Percentiles rank a stretch among this genome's conserved stretches.
phyloP scores from a whole-genome alignment of 2,797 vertebrate genomes.

The Sebastes taczanowskii region DNA sequence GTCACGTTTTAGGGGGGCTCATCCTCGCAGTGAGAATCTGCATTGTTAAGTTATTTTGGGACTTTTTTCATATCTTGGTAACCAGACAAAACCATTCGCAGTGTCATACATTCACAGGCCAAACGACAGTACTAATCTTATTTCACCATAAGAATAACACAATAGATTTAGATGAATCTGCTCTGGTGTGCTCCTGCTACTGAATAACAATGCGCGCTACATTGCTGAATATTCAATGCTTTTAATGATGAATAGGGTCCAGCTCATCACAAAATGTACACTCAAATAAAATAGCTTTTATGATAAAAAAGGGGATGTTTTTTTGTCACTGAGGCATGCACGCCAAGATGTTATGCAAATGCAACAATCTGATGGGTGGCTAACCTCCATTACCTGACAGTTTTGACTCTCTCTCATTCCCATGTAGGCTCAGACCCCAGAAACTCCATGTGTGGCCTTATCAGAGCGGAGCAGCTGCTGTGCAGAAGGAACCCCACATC shows the following conservation, averaged over 20 bases:
- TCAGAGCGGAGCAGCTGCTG: slow-evolving; percentile 58
- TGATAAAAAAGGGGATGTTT: slow-evolving; percentile 1
- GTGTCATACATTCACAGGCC: not conserved
- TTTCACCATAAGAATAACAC: not conserved
- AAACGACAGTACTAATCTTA: not conserved
- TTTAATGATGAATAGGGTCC: not conserved
- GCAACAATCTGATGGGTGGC: slow-evolving; percentile 17
- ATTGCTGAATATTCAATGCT: slow-evolving; percentile 25
- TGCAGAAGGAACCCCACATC: slow-evolving; percentile 37
- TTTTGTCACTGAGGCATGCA: not conserved
- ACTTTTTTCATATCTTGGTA: not conserved
- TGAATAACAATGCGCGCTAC: not conserved
- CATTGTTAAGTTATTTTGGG: slow-evolving; percentile 2
- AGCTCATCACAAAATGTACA: not conserved
- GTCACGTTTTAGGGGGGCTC: not conserved
- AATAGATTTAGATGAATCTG: slow-evolving; percentile 2
- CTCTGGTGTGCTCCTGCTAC: not conserved
- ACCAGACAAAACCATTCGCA: not conserved
- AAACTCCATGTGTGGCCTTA: slow-evolving; percentile 59
- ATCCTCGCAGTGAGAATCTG: not conserved
- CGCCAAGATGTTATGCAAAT: slow-evolving; percentile 54
- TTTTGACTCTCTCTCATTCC: slow-evolving; percentile 39
- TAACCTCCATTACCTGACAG: slow-evolving; percentile 47
- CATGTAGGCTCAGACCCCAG: slow-evolving; percentile 31
- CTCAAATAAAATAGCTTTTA: slow-evolving; percentile 14